These are phyloP conservation scores for Holacanthus passer DNA, from an alignment of 2,113 vertebrate species.

Conservation along the genomic window DNA sequence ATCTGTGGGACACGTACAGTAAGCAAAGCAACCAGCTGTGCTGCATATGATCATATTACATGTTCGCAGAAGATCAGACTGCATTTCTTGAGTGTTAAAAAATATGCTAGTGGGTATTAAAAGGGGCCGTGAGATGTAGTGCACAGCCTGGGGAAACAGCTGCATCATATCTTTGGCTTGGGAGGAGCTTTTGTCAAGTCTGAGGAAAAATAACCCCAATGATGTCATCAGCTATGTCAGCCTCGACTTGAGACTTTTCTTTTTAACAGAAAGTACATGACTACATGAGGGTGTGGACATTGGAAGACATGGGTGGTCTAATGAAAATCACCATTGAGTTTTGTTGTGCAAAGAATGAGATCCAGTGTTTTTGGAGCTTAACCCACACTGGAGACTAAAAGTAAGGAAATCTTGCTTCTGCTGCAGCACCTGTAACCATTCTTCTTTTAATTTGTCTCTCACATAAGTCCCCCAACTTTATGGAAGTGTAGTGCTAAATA, in stretches of 20 bases:
- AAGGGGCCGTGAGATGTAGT: neutral
- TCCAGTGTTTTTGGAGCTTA: neutral
- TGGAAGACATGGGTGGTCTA: neutral
- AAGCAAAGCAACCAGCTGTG: constrained; percentile 11
- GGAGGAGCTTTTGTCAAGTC: neutral
- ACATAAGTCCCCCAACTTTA: neutral
- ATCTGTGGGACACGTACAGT: constrained; percentile 6
- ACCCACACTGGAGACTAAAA: neutral
- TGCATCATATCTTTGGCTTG: neutral
- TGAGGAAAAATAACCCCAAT: neutral
- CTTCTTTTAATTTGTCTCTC: neutral
- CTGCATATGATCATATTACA: neutral
- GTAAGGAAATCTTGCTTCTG: too few species aligned
- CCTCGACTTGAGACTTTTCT: neutral
- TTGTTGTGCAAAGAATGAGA: neutral
- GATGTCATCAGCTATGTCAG: constrained; percentile 4
- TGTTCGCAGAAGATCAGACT: neutral
- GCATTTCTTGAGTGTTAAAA: neutral
- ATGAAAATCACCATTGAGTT: neutral
- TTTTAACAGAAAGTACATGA: neutral
- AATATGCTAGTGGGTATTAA: neutral
- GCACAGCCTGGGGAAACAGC: neutral
- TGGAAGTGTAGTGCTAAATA: neutral
- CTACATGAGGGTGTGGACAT: neutral
- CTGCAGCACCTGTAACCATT: neutral